Evolutionary conservation across 2,888 invertebrate species (phyloP).

Genomic region (Cheilosia impressa): DNA sequence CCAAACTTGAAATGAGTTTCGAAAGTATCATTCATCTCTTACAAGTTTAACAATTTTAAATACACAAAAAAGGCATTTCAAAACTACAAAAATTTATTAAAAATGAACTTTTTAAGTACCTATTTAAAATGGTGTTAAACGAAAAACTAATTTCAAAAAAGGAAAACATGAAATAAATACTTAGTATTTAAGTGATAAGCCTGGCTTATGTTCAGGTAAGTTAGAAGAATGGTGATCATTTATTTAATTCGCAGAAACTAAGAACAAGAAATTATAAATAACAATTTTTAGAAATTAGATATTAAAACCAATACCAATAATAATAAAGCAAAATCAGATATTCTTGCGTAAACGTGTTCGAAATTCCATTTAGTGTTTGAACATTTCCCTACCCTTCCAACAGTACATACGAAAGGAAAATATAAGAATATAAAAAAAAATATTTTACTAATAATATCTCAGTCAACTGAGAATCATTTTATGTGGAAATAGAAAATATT

Average conservation of each 20-base stretch:
- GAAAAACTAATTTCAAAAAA: slow-evolving; percentile 11
- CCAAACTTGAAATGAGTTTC: slow-evolving; percentile 14
- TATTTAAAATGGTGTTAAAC: slow-evolving; percentile 39
- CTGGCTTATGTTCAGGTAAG: slow-evolving; percentile 15
- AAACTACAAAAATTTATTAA: slow-evolving; percentile 40
- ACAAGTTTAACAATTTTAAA: slow-evolving; percentile 24
- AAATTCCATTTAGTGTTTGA: slow-evolving; percentile 53
- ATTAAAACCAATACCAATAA: not conserved
- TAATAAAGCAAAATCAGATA: slow-evolving; percentile 20
- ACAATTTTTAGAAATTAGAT: slow-evolving; percentile 36
- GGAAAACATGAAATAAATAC: slow-evolving; percentile 44
- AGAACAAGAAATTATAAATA: slow-evolving; percentile 8
- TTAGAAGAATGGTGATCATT: slow-evolving; percentile 71
- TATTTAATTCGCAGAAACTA: slow-evolving; percentile 22
- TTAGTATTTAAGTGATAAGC: slow-evolving; percentile 71
- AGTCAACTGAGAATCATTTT: slow-evolving; percentile 2
- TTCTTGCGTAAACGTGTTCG: slow-evolving; percentile 31
- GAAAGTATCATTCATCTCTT: slow-evolving; percentile 47
- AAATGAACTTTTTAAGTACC: slow-evolving; percentile 41
- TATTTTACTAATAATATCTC: slow-evolving; percentile 53
- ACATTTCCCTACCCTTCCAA: slow-evolving; percentile 45
- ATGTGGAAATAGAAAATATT: slow-evolving; percentile 41
- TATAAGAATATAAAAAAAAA: slow-evolving; percentile 16
- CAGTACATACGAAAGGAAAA: slow-evolving; percentile 11
- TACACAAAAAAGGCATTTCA: slow-evolving; percentile 15